Conservation (phyloP, 2,888 invertebrate species). For the Lycocerus yunnanus region DNA sequence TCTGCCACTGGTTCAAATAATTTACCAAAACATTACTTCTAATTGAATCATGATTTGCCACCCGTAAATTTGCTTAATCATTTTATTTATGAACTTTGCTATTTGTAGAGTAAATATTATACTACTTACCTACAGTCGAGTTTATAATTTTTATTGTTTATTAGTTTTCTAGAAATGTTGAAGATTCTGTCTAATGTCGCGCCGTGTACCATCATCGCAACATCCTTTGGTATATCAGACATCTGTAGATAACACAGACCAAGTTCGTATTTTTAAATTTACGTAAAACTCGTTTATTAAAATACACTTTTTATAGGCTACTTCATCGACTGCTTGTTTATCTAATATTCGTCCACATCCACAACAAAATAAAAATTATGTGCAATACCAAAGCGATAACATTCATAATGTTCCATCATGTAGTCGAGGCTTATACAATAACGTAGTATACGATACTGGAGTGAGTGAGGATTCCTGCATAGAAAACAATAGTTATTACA, state of each 20-base stretch:
- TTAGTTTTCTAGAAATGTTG: constrained; percentile 46
- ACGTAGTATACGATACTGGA: constrained; percentile 39
- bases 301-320: neutral
- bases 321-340: neutral
- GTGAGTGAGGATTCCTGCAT: constrained; percentile 49
- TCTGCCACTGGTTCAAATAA: too few relatives aligned
- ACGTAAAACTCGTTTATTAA: neutral
- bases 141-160: constrained; percentile 22
- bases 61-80: too few relatives aligned
- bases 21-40: too few relatives aligned
- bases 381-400: neutral
- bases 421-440: constrained; percentile 17
- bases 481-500: constrained; percentile 46
- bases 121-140: too few relatives aligned
- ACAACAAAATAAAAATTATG: neutral
- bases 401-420: neutral
- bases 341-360: neutral
- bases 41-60: too few relatives aligned
- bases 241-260: constrained; percentile 44
- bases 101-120: too few relatives aligned
- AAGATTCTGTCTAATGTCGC: constrained; percentile 48
- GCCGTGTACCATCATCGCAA: constrained; percentile 44
- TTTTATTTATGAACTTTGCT: too few relatives aligned
- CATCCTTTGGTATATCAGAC: constrained; percentile 36
- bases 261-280: constrained; percentile 34